Evolutionary conservation across 2,113 vertebrate genomes (phyloP), one percentile per base, ranked within the genome.

Genomic region (Chionodraco myersi): DNA sequence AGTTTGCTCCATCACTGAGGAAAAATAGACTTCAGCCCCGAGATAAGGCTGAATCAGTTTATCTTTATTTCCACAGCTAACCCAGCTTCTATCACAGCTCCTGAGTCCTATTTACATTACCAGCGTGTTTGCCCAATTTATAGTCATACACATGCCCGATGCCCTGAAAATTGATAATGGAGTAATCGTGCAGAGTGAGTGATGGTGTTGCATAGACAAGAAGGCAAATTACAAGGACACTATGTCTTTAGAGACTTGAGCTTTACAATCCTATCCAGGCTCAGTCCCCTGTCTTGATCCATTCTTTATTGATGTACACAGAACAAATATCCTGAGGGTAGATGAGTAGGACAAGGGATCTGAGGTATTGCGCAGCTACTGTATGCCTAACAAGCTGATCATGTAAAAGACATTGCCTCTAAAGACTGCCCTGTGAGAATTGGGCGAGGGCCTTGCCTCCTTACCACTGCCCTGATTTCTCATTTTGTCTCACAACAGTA

Each of bases 401-500:
- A 61, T 78, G 52, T 66, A 56, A 68, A 83, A 81, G 69, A 59
- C 62, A n/a, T 16, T 52, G n/a, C 73, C 60, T 77, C 47, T 66
- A 5, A 79, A 86, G 75, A 62, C n/a, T 49, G 18, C 45, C 72
- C 59, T 75, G 14, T 61, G 82, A 85, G 78, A 85, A 60, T 78
- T 65, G 77, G 72, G 41, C 18, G n/a, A 59, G 48, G 53, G 36
- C 70, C 47, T 59, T 23, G 57, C 57, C 56, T 82, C 54, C 60
- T 72, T 45, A 57, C 77, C 1, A 0, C 63, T 53, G 63, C 59
- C 59, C 36, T 75, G 56, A 59, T 78, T 73, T 91, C 59, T 84
- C 64, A 85, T 70, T 82, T 81, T 77, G 56, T 63, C 10, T 87
- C 59, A 47, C 64, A 84, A 34, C 47, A 66, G 26, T 86, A 91